Conservation (phyloP, 2,888 invertebrate species). For the Ophion obscuratus region DNA sequence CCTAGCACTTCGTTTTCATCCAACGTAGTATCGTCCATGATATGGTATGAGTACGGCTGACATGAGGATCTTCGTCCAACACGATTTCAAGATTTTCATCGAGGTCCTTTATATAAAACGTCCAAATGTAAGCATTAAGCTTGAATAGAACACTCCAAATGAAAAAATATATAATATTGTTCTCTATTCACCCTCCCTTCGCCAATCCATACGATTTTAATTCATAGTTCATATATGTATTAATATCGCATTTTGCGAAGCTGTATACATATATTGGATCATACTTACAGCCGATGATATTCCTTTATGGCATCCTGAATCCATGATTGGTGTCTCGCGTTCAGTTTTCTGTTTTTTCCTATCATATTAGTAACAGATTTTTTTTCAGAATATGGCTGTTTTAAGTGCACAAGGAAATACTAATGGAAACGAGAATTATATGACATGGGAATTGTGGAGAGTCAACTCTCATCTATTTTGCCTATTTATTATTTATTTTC, state of each 20-base stretch:
- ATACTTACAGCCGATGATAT: background rate
- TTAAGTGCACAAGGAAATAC: background rate
- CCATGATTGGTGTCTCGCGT: constrained; percentile 6
- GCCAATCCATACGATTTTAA: too few species aligned
- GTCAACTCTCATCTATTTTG: too few species aligned
- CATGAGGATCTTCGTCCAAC: constrained; percentile 11
- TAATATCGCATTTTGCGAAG: too few species aligned
- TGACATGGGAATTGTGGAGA: background rate
- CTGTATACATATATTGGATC: too few species aligned
- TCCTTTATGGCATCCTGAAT: background rate
- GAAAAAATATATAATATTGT: too few species aligned
- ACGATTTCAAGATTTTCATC: constrained; percentile 2
- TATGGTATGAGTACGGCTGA: constrained; percentile 1
- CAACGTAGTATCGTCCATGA: background rate
- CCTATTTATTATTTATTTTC: too few species aligned
- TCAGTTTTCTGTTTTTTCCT: constrained; percentile 3
- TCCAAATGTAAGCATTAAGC: background rate
- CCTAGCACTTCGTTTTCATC: constrained; percentile 2
- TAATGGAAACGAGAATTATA: background rate
- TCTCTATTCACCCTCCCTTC: too few species aligned
- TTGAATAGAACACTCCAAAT: background rate
- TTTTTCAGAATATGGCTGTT: background rate
- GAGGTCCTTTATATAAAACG: constrained; percentile 17
- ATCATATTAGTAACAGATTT: constrained; percentile 11
- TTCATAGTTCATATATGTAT: too few species aligned